Evolutionary conservation across 2,797 vertebrate genomes (phyloP).

Genomic region (Gephyroberyx darwinii): DNA sequence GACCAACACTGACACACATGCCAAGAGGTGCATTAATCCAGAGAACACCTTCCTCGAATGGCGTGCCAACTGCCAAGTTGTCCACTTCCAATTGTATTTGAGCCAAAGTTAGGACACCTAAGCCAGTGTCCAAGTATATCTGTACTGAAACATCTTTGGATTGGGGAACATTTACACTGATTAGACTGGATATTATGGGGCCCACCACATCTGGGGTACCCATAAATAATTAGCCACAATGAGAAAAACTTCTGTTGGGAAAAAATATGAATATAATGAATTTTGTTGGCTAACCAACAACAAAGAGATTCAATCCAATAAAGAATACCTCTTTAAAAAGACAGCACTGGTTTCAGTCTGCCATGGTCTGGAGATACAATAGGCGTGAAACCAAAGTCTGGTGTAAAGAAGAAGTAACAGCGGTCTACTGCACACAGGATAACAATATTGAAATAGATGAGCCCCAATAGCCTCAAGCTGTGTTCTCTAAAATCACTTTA

Average conservation of each 20-base stretch:
- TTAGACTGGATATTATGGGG: slow-evolving; percentile 31
- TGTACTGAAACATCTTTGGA: slow-evolving; percentile 34
- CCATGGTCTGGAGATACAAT: neutral
- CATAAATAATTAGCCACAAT: neutral
- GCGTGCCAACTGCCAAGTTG: neutral
- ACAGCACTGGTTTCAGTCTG: neutral
- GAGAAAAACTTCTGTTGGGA: too few species aligned
- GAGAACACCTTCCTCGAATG: neutral
- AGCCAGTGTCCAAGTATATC: slow-evolving; percentile 17
- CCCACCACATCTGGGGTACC: neutral
- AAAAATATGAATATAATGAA: too few species aligned
- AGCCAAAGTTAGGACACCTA: neutral
- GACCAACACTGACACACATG: neutral
- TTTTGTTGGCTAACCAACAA: too few species aligned
- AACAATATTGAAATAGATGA: neutral
- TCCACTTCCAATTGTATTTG: neutral
- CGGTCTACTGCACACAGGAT: neutral
- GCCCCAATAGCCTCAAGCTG: neutral
- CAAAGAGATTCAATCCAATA: too few species aligned
- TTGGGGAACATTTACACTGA: slow-evolving; percentile 49
- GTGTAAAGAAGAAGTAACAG: neutral
- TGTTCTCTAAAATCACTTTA: neutral
- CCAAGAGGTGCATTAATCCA: neutral
- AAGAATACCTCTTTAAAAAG: too few species aligned
- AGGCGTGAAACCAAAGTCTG: too few species aligned